Evolutionary conservation across 1,140 invertebrate species (phyloP), one percentile per base, ranked within the genome.

Genomic region (Brachionus plicatilis): DNA sequence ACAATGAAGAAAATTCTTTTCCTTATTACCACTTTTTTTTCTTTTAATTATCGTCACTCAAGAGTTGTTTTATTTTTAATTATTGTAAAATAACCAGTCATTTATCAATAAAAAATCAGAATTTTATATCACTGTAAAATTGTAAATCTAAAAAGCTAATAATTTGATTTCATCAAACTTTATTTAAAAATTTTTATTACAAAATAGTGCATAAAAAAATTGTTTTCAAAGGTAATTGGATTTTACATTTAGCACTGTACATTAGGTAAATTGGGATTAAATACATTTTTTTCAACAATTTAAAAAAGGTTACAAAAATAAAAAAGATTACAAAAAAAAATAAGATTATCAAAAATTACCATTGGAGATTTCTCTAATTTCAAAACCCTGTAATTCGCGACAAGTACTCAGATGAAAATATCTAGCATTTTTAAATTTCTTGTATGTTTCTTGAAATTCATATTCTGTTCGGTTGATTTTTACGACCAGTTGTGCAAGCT

Each of bases 401-500:
- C 2, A 3, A 27, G 72, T 50, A 24, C 72, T 76, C 0, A 75
- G 0, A 20, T 76, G 3, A 11, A 76, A 24, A 76, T 14, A 47
- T 76, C 17, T 24, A 29, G 17, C 11, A 4, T 50, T 20, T 24
- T 29, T 33, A 37, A 50, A 76, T 11, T 76, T 76, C 17, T 50
- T 76, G 17, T 4, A 50, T 12, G 45, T 27, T n/a, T 76, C 72
- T 76, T 50, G 47, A 27, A 47, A 76, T 50, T 76, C 43, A 33
- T 1, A 29, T 27, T 76, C 43, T 14, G 7, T 11, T 53, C 14
- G 20, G 43, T 50, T 76, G n/a, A 50, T 20, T 27, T 50, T 76
- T 50, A 76, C 53, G 72, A 76, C 72, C 45, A 76, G 20, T 76
- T 76, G 43, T 76, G 72, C 72, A 50, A 76, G 9, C 4, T 76